These are phyloP conservation scores for Daboia siamensis DNA, from an alignment of 2,113 vertebrate species.

Conservation along the genomic window DNA sequence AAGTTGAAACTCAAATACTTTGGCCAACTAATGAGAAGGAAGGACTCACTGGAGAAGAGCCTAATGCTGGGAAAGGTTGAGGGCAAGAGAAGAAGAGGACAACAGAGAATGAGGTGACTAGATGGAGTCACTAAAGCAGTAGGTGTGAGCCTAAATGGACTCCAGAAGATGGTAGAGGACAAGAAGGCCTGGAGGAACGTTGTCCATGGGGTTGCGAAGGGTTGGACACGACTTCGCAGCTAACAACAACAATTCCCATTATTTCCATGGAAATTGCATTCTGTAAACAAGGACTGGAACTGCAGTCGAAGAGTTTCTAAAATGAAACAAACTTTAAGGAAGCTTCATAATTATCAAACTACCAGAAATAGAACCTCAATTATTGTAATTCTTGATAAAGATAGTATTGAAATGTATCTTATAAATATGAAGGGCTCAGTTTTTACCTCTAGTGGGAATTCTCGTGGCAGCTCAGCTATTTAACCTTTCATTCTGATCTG, in stretches of 20 bases:
- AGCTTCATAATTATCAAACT: background rate
- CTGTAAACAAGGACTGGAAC: background rate
- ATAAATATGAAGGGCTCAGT: background rate
- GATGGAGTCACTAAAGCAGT: no score
- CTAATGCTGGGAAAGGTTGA: no score
- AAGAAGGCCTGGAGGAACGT: no score
- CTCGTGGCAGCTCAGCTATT: background rate
- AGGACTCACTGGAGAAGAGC: no score
- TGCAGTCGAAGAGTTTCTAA: background rate
- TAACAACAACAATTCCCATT: background rate
- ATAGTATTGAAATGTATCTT: background rate
- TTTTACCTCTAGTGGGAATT: background rate
- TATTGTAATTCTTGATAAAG: background rate
- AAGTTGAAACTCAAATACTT: no score
- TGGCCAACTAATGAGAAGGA: no score
- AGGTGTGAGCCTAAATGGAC: no score
- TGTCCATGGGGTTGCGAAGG: no score
- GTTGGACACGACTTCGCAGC: no score
- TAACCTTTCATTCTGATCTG: background rate
- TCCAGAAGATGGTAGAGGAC: no score
- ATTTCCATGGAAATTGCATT: background rate
- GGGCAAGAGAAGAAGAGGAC: no score
- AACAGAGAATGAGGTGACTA: no score
- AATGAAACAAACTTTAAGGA: background rate
- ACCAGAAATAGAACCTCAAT: background rate